These are phyloP conservation scores for Hoplodrina ambigua DNA, from an alignment of 2,888 invertebrate genomes.

Conservation along the genomic window DNA sequence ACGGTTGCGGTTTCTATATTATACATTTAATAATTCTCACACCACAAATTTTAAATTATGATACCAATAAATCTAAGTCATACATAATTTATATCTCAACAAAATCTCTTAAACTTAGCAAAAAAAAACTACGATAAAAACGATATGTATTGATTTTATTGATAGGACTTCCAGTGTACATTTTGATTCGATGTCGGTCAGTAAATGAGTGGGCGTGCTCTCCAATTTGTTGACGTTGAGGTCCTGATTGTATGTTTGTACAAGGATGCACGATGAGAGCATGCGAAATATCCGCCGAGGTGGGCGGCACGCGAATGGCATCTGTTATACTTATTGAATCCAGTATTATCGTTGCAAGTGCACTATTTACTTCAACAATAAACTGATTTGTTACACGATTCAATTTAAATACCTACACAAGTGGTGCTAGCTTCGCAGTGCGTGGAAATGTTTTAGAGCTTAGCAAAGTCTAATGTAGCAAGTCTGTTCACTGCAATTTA, in stretches of 20 bases:
- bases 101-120: conserved; percentile 6
- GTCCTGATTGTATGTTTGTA: conserved; percentile 82
- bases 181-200: conserved; percentile 56
- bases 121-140: conserved; percentile 17
- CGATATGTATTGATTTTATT: conserved; percentile 33
- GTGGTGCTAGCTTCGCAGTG: conserved; percentile 11
- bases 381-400: conserved; percentile 52
- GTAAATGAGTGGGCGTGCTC: conserved; percentile 81
- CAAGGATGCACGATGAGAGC: conserved; percentile 76
- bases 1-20: conserved; percentile 11
- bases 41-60: conserved; percentile 25
- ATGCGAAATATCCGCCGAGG: conserved; percentile 72
- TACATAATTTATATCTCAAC: conserved; percentile 16
- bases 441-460: conserved; percentile 32
- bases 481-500: conserved; percentile 42
- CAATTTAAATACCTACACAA: conserved; percentile 24
- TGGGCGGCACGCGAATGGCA: conserved; percentile 76
- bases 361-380: conserved; percentile 68
- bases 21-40: conserved; percentile 2
- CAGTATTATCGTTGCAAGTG: conserved; percentile 67
- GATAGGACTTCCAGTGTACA: conserved; percentile 55
- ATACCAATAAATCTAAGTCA: conserved; percentile 29
- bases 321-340: conserved; percentile 75
- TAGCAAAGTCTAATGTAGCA: conserved; percentile 15
- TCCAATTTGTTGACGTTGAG: conserved; percentile 84